Evolutionary conservation across 1,140 invertebrate species (phyloP), one percentile per base, ranked within the genome.

Genomic region (Pogonognathellus flavescens): DNA sequence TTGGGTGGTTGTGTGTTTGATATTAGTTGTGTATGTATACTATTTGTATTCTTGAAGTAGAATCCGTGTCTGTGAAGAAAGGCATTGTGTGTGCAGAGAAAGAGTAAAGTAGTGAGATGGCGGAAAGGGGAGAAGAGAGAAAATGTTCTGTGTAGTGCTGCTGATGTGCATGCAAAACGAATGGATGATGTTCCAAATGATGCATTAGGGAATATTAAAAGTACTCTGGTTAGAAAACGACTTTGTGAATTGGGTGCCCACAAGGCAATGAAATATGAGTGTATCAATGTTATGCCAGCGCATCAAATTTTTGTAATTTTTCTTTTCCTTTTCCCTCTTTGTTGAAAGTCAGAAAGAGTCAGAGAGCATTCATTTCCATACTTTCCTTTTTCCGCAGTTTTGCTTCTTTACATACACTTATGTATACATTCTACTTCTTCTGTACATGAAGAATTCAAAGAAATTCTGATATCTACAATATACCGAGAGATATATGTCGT

Each of bases 121-220:
- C 49, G 41, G 31, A 76, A 76, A 50, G 70, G 70, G 66, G 66
- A 70, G 70, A 13, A 76, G 25, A 76, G 70, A 72, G 16, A 22
- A 41, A 13, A 49, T 22, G 25, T n/a, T 25, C 14, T 49, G 25
- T n/a, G n/a, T 41, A 31, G 25, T 76, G 70, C 52, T 57, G 9
- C 80, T 59, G 80, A 55, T 82, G 52, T 82, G 53, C 80, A 82
- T 82, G 80, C 80, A 59, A 82, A 82, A 82, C 80, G 80, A 82
- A 82, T 76, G 70, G 70, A 76, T 82, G 80, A 82, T 82, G 52
- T 82, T 82, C 55, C 80, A 82, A 82, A 82, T 82, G 80, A 82
- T 82, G 80, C 80, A 82, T 82, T 82, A 82, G 80, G 80, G 80
- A 82, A 82, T 82, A 82, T 82, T 82, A 82, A 82, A 82, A 53